Base-by-base conservation (phyloP, 2,113 vertebrate species). In the Reinhardtius hippoglossoides region DNA sequence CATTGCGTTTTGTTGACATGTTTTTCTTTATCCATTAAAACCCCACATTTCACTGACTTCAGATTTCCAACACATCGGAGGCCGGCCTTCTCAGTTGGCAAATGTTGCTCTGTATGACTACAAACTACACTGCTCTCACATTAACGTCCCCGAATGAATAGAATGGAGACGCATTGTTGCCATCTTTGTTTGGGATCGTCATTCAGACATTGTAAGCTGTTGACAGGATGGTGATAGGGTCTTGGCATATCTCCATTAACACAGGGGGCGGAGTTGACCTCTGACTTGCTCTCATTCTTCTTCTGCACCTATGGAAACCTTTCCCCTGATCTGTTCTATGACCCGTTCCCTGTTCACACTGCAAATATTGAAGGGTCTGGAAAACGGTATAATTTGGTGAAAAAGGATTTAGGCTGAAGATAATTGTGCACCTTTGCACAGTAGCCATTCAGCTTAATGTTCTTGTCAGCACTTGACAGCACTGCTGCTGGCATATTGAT, bases 171-270 rank as follows among this genome's bases (percentile, higher is more conserved):
- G 14, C 78, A 87, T 86, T 86, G 87, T 88, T 74, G 77, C 67
- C 4, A 9, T 68, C 73, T 87, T 90, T 92, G 81, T 88, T 78
- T 82, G 69, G 18, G 66, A 59, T 61, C 73, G 80, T 89, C 89
- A 84, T 81, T 89, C 68, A 87, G 78, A 78, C 83, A 78, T 88
- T 91, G 87, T 85, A 23, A 63, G 82, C 68, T 9, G 74, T 72
- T 92, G 88, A 90, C 87, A 87, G 81, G 85, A 74, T 56, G 46
- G 64, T 85, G 86, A 91, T 85, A 59, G 75, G 88, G 85, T 86
- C 84, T 86, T 81, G 81, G 79, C 87, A 71, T 74, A 73, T 88
- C 84, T 89, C 84, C 86, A 91, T 91, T 86, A 88, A 84, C 52
- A 40, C 62, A 35, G 69, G 75, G 65, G 84, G 82, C 1, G 74